Evolutionary conservation across 2,888 invertebrate genomes (phyloP).

Genomic region (Ochropleura leucogaster): DNA sequence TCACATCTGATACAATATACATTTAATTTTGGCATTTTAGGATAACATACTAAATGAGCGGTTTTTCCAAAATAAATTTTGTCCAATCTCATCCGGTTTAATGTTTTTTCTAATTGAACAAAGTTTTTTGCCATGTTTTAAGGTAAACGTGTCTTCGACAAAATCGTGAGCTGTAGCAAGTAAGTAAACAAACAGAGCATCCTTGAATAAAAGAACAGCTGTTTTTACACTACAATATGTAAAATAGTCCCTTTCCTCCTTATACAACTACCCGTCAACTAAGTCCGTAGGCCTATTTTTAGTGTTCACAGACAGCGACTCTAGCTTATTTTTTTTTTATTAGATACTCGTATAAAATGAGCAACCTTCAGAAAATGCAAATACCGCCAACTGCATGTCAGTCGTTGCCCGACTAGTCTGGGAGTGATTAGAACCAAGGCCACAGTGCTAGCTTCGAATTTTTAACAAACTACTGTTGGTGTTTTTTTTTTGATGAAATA

Average conservation of each 20-base stretch:
- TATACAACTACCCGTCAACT: background rate
- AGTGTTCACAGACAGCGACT: conserved; percentile 9
- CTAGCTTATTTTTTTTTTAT: conserved; percentile 47
- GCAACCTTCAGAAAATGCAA: conserved; percentile 66
- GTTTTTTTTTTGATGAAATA: conserved; percentile 33
- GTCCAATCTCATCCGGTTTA: background rate
- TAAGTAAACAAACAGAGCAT: background rate
- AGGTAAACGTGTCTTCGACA: background rate
- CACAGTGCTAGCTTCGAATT: conserved; percentile 49
- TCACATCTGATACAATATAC: no score
- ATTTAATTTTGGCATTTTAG: no score
- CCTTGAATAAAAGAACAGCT: conserved; percentile 18
- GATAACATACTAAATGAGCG: background rate
- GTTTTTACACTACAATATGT: background rate
- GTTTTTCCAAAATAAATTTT: background rate
- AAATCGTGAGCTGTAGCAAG: background rate
- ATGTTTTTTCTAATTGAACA: background rate
- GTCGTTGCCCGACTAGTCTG: conserved; percentile 63
- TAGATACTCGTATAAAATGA: conserved; percentile 50
- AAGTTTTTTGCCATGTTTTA: background rate
- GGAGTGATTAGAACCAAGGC: conserved; percentile 65
- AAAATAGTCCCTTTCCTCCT: background rate
- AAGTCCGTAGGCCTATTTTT: conserved; percentile 23
- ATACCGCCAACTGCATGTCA: conserved; percentile 64
- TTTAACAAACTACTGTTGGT: conserved; percentile 36